Evolutionary conservation across 2,797 vertebrate genomes (phyloP), one percentile per base, ranked within the genome.

Genomic region (Neomorphus geoffroyi): DNA sequence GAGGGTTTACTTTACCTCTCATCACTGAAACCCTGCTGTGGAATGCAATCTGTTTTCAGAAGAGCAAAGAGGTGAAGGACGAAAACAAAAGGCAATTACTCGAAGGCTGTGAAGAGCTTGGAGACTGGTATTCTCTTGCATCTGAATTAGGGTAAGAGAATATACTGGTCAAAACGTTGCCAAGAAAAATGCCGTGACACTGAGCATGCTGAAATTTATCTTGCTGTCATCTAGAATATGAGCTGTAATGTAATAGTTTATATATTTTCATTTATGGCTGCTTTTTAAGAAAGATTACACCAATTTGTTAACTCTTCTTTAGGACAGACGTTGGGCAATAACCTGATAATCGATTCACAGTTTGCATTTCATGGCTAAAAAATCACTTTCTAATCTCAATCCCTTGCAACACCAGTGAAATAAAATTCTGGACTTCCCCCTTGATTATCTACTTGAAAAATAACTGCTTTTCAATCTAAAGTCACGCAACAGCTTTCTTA

Each of bases 61-160:
- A 82, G 72, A 93, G 86, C 57, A 82, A 61, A 94, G 69, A 95
- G 90, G 91, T 92, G 87, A 94, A 96, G 88, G 94, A 81, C 80
- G 92, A 74, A 94, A 97, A 69, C 78, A 95, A 97, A 90, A 9
- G 43, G 61, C 92, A 95, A 93, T 96, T 96, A 92, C 72, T 90
- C 67, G 60, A 78, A 83, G 48, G 39, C 53, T 64, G 82, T 45
- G 93, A 93, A 95, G 83, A 93, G 90, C 92, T 28, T 61, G 54
- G 86, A 95, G 28, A 66, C 33, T 13, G 64, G 24, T 24, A 64
- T 87, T 92, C 69, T 91, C 80, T 18, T 3, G 51, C 91, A 90
- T 84, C 50, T 57, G 87, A 97, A 95, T 94, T 43, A 90, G 64
- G 85, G 45, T 13, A 91, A 85, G 86, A 94, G 95, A 92, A 91